Conservation (phyloP, 2,113 vertebrate genomes). For the Tachysurus fulvidraco region DNA sequence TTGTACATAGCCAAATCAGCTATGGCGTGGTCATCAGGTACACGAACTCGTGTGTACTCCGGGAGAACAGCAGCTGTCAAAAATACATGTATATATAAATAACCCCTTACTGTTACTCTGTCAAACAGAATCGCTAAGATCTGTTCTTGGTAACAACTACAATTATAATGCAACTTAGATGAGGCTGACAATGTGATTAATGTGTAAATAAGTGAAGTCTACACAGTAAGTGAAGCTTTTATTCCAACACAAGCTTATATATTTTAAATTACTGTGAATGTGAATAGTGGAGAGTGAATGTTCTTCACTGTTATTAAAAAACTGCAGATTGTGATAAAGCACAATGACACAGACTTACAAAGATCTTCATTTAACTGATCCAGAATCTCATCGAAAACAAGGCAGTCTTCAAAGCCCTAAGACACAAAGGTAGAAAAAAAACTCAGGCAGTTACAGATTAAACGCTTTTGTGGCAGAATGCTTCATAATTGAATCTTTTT, state of each 20-base stretch:
- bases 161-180: background rate
- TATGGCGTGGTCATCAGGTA: constrained; percentile 91
- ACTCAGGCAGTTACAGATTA: background rate
- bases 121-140: background rate
- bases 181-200: background rate
- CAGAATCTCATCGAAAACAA: constrained; percentile 93
- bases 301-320: background rate
- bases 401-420: constrained; percentile 96
- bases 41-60: constrained; percentile 85
- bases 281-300: background rate
- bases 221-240: background rate
- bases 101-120: background rate
- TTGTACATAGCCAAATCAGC: constrained; percentile 98
- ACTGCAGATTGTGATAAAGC: background rate
- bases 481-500: background rate
- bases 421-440: constrained; percentile 41
- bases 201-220: background rate
- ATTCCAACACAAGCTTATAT: background rate
- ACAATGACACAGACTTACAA: constrained; percentile 74
- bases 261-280: background rate
- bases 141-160: background rate
- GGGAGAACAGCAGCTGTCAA: constrained; percentile 81
- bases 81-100: background rate
- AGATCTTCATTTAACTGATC: constrained; percentile 84
- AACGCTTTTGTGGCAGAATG: background rate